A percentile compares a stretch with the other conserved stretches of the same genome.
These are phyloP conservation scores for Ammospiza nelsoni DNA, from an alignment of 2,113 vertebrate genomes.

Conservation along the genomic window DNA sequence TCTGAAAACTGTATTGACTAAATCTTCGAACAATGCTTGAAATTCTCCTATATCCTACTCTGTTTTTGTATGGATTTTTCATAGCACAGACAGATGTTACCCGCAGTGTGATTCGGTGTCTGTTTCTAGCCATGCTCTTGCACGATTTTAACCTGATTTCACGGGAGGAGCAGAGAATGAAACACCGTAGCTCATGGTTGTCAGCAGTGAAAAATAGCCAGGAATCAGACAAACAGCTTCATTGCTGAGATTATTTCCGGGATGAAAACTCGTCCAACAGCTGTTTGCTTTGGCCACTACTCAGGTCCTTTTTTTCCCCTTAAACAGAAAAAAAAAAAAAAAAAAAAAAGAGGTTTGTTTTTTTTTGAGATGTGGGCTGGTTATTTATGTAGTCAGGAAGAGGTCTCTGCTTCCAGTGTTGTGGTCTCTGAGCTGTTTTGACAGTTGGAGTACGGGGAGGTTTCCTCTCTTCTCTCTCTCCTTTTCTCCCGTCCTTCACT, in stretches of 20 bases:
- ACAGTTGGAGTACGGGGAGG: slow-evolving; percentile 71
- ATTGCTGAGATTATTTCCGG: slow-evolving; percentile 85
- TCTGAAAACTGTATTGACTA: slow-evolving; percentile 28
- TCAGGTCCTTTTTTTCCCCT: slow-evolving; percentile 6
- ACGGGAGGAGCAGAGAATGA: slow-evolving; percentile 57
- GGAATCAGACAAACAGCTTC: slow-evolving; percentile 82
- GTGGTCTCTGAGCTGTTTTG: slow-evolving; percentile 78
- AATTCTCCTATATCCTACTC: slow-evolving; percentile 54
- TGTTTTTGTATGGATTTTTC: slow-evolving; percentile 47
- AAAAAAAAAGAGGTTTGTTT: background rate
- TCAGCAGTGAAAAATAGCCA: slow-evolving; percentile 83
- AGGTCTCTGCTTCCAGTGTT: slow-evolving; percentile 76
- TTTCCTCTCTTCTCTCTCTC: slow-evolving; percentile 51
- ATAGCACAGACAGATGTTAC: slow-evolving; percentile 7
- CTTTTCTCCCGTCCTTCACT: slow-evolving; percentile 25
- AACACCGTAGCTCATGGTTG: slow-evolving; percentile 70
- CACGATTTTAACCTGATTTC: slow-evolving; percentile 75
- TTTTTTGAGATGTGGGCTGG: slow-evolving; percentile 70
- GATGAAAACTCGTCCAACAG: slow-evolving; percentile 82
- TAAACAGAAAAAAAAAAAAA: background rate
- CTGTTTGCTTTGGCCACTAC: slow-evolving; percentile 83
- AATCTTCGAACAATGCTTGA: slow-evolving; percentile 17
- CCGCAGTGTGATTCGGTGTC: slow-evolving; percentile 49
- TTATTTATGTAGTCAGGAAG: slow-evolving; percentile 83
- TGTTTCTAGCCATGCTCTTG: slow-evolving; percentile 34